Base-by-base conservation (phyloP, 2,113 vertebrate species). In the Periophthalmus modestus region DNA sequence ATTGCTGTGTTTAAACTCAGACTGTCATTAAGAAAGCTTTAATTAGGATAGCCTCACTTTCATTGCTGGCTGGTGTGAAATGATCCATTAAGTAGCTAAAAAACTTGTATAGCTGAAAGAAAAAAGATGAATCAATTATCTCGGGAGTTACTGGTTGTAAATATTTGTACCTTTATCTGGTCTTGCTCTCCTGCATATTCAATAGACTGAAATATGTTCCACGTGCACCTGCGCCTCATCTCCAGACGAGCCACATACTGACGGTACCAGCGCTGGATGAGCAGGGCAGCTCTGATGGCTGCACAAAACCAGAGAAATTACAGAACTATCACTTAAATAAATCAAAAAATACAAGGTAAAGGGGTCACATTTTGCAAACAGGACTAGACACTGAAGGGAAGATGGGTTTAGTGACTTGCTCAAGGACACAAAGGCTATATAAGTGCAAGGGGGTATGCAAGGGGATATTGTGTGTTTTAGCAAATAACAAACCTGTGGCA, bases 181-280 rank as follows among this genome's bases (percentile, higher is more conserved):
- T 99, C 96, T 74, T 98, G 97, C 77, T 99, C 94, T 0, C 95
- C 96, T 0, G 96, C 89, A 0, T 98, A 97, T 79, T 99, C 96
- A 3, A 97, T 97, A 14, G 96, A 97, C 57, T 98, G 97, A 75
- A 98, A 98, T 84, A 98, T 98, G 77, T 94, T 95, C 96, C 97
- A 98, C 0, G 95, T 97, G 83, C 95, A 97, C 23, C 94, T 95
- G 24, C 95, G 94, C 28, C 96, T 93, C 90, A 96, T 94, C 88
- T 98, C 97, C 89, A 98, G 89, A 36, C 95, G 95, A 0, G 96
- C 97, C 3, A 90, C 73, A 0, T 95, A 92, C 85, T 95, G 96
- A 11, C 96, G 94, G 55, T 97, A 98, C 97, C 97, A 98, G 54
- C 91, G 93, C 83, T 99, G 96, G 89, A 99, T 98, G 85, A 99